Evolutionary conservation across 2,797 vertebrate species (phyloP).

Genomic region (Characodon lateralis): DNA sequence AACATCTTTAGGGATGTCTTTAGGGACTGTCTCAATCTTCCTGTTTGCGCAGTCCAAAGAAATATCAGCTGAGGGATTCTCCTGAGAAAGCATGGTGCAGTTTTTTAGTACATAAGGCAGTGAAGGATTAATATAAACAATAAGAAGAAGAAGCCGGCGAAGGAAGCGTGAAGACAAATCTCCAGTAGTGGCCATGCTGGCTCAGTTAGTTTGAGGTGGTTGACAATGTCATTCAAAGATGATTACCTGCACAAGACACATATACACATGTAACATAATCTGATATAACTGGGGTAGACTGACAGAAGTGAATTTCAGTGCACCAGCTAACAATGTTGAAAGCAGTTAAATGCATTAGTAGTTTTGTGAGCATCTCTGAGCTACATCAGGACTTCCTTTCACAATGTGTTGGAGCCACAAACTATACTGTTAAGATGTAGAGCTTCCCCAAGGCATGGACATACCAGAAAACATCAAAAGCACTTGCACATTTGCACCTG

Average conservation of each 20-base stretch:
- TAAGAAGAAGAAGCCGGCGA: background rate
- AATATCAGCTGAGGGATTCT: background rate
- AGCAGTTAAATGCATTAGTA: background rate
- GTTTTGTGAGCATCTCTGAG: background rate
- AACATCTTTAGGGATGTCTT: conserved; percentile 23
- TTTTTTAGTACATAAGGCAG: conserved; percentile 26
- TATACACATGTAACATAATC: background rate
- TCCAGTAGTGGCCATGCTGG: background rate
- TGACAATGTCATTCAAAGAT: background rate
- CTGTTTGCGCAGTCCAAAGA: background rate
- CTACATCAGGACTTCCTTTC: too few relatives aligned
- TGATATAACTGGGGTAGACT: background rate
- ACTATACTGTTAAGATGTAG: background rate
- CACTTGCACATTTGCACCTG: background rate
- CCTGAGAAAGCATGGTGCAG: background rate
- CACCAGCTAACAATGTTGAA: background rate
- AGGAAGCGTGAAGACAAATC: too few relatives aligned
- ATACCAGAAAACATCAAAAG: background rate
- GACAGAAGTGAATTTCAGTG: background rate
- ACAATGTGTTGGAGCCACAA: background rate
- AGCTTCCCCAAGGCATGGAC: background rate
- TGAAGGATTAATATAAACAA: background rate
- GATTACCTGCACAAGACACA: background rate
- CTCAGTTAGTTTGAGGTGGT: background rate
- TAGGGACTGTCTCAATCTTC: conserved; percentile 14